Conservation (phyloP, 1,140 invertebrate genomes). For the Heliconius eleuchia region DNA sequence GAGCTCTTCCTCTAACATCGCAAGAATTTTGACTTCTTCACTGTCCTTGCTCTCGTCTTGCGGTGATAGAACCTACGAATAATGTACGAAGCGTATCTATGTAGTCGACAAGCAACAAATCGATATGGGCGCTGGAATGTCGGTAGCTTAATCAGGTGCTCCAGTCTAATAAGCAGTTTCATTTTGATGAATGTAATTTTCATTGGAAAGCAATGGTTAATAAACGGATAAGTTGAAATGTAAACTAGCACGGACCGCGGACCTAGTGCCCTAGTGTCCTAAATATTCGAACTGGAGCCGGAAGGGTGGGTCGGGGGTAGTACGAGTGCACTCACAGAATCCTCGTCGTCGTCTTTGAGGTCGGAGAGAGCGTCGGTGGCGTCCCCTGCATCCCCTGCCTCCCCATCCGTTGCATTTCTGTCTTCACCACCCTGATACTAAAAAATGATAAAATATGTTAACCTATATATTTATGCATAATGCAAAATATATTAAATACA, state of each 20-base stretch:
- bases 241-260: slow-evolving; percentile 54
- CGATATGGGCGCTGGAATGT: slow-evolving; percentile 53
- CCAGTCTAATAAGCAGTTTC: slow-evolving; percentile 35
- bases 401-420: slow-evolving; percentile 57
- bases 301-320: slow-evolving; percentile 40
- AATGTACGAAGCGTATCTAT: slow-evolving; percentile 70
- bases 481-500: neutral
- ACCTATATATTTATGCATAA: slow-evolving; percentile 17
- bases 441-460: slow-evolving; percentile 33
- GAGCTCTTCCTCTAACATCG: slow-evolving; percentile 88
- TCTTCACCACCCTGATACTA: slow-evolving; percentile 70
- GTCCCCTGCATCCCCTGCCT: slow-evolving; percentile 58
- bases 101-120: slow-evolving; percentile 65
- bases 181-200: slow-evolving; percentile 35
- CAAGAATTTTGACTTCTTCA: slow-evolving; percentile 70
- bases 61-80: slow-evolving; percentile 75
- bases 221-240: slow-evolving; percentile 34
- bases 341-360: slow-evolving; percentile 75
- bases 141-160: slow-evolving; percentile 45
- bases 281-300: slow-evolving; percentile 50
- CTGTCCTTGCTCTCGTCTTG: slow-evolving; percentile 72
- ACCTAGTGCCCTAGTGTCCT: slow-evolving; percentile 69
- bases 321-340: slow-evolving; percentile 73
- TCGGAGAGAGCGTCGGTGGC: slow-evolving; percentile 67
- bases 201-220: slow-evolving; percentile 37